Percentiles rank a stretch among this genome's conserved stretches.
phyloP scores from a whole-genome alignment of 2,797 vertebrate genomes.

The Psittacula echo region DNA sequence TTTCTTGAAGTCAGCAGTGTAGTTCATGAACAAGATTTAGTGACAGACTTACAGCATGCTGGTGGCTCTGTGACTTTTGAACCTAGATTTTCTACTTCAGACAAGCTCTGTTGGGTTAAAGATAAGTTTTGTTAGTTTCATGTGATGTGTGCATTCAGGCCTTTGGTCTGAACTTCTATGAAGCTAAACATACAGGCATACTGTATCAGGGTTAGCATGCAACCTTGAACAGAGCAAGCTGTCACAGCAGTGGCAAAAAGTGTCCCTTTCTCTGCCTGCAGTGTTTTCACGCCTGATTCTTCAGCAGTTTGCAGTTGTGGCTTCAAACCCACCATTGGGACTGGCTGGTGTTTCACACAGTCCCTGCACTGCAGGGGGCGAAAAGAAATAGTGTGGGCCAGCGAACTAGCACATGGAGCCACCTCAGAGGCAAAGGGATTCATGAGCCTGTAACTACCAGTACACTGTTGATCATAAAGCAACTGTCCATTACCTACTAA shows the following conservation, averaged over 20 bases:
- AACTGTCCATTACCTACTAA: not conserved
- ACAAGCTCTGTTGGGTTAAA: not conserved
- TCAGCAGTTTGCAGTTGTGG: not conserved
- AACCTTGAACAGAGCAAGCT: not conserved
- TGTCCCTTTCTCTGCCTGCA: not conserved
- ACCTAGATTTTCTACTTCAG: not conserved
- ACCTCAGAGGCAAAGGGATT: not conserved
- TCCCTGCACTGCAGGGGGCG: not conserved
- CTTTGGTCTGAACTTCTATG: not conserved
- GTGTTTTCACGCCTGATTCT: not conserved
- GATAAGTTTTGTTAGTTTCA: not conserved
- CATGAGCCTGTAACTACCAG: not conserved
- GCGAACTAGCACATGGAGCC: not conserved
- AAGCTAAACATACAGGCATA: not conserved
- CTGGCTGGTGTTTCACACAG: not conserved
- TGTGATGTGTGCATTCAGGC: not conserved
- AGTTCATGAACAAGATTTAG: not conserved
- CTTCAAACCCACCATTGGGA: not conserved
- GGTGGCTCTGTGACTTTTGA: not conserved
- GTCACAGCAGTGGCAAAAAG: not conserved
- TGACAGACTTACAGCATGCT: not conserved
- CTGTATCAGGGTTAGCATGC: not conserved
- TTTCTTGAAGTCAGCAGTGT: not conserved
- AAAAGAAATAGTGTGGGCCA: not conserved
- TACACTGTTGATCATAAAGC: not conserved